phyloP scores from a whole-genome alignment of 2,888 invertebrate genomes.

The Anaspis maculata region DNA sequence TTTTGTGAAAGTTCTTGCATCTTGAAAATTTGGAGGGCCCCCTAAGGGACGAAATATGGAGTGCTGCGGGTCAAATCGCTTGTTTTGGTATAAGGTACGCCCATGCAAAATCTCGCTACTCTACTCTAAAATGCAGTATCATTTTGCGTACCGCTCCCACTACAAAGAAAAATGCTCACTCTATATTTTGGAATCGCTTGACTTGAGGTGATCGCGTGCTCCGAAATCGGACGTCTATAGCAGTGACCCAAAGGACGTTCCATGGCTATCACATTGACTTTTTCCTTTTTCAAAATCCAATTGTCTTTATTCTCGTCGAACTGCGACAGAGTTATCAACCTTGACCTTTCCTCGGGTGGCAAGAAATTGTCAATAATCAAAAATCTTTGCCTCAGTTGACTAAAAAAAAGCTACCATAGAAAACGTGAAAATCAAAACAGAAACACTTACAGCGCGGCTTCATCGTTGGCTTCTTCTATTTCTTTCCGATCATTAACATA shows the following conservation, averaged over 20 bases:
- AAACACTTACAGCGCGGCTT: constrained; percentile 74
- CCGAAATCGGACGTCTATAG: constrained; percentile 38
- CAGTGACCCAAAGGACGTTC: constrained; percentile 37
- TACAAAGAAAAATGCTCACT: constrained; percentile 30
- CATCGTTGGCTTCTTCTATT: constrained; percentile 83
- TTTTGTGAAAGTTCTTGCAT: too few species aligned
- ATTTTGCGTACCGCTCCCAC: too few species aligned
- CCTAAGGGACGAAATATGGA: too few species aligned
- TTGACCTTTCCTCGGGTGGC: constrained; percentile 70
- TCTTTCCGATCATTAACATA: constrained; percentile 89
- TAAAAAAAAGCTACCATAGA: constrained; percentile 25
- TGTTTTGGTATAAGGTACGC: too few species aligned
- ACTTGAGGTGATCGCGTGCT: constrained; percentile 32
- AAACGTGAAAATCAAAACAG: constrained; percentile 1
- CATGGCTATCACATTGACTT: constrained; percentile 26
- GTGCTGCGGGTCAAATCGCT: too few species aligned
- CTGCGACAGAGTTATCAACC: constrained; percentile 61
- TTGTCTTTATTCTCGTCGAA: constrained; percentile 79
- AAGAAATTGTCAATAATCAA: constrained; percentile 87
- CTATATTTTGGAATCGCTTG: constrained; percentile 31
- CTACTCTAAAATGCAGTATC: too few species aligned
- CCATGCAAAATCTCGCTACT: too few species aligned
- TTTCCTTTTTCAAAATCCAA: constrained; percentile 49
- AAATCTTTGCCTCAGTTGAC: constrained; percentile 81
- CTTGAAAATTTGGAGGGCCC: too few species aligned